Percentiles rank a stretch among this genome's conserved stretches.
Evolutionary conservation across 2,797 vertebrate genomes (phyloP).

Genomic region (Bovichtus diacanthus): DNA sequence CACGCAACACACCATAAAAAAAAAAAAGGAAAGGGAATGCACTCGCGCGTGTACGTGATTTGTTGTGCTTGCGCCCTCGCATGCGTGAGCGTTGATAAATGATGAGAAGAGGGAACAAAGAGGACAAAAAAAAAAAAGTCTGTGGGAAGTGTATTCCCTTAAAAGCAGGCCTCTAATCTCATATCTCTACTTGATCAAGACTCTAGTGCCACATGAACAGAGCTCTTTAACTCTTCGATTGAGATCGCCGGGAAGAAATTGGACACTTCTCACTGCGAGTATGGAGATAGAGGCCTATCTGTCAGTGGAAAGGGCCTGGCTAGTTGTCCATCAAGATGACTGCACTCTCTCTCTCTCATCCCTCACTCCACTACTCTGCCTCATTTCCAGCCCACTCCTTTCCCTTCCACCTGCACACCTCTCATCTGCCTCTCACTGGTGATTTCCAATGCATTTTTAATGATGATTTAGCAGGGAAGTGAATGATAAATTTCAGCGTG

Average conservation of each 20-base stretch:
- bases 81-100: slow-evolving; percentile 45
- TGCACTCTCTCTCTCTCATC: slow-evolving; percentile 49
- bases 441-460: slow-evolving; percentile 68
- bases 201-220: slow-evolving; percentile 29
- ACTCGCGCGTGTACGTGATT: neutral
- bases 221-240: slow-evolving; percentile 64
- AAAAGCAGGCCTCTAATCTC: slow-evolving; percentile 45
- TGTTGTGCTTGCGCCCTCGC: neutral
- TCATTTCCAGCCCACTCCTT: slow-evolving; percentile 48
- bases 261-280: slow-evolving; percentile 67
- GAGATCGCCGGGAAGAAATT: slow-evolving; percentile 68
- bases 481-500: slow-evolving; percentile 38
- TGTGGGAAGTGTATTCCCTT: slow-evolving; percentile 6
- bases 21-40: no score
- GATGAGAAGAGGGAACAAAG: slow-evolving; percentile 3
- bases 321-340: slow-evolving; percentile 70
- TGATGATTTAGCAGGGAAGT: slow-evolving; percentile 54
- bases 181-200: slow-evolving; percentile 53
- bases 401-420: slow-evolving; percentile 36
- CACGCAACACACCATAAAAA: slow-evolving; percentile 43
- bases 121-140: neutral
- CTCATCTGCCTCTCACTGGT: slow-evolving; percentile 49
- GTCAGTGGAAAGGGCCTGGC: slow-evolving; percentile 57
- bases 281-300: slow-evolving; percentile 62
- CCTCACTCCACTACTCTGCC: slow-evolving; percentile 28